Evolutionary conservation across 2,113 vertebrate species (phyloP).

Genomic region (Hoplias malabaricus): DNA sequence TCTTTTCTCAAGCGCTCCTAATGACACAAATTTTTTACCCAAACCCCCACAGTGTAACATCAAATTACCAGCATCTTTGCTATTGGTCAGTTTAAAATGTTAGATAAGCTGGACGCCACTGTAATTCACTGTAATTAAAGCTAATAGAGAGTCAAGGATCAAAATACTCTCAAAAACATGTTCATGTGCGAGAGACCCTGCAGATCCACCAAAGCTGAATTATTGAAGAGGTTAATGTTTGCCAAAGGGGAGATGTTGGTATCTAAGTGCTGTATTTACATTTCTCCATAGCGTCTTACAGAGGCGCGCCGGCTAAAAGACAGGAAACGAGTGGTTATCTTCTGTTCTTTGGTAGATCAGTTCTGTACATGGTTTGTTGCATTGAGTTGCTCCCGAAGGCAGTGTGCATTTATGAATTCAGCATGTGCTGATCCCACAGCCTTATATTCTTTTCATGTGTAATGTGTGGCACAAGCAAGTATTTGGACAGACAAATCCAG

Average conservation of each 20-base stretch:
- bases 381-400: constrained; percentile 23
- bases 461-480: constrained; percentile 30
- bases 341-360: constrained; percentile 13
- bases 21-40: background rate
- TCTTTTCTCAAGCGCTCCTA: background rate
- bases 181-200: background rate
- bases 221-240: background rate
- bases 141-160: background rate
- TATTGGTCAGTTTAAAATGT: background rate
- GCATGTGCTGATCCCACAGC: constrained; percentile 33
- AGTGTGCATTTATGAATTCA: constrained; percentile 22
- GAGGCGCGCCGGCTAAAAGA: background rate
- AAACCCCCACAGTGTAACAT: background rate
- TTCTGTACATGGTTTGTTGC: constrained; percentile 11
- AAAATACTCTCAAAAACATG: background rate
- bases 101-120: background rate
- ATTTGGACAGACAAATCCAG: constrained; percentile 34
- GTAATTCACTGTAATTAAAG: background rate
- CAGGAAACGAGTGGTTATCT: background rate
- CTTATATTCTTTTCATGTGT: constrained; percentile 32
- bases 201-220: background rate
- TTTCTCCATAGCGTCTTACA: background rate
- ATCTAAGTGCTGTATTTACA: background rate
- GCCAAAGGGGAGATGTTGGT: background rate
- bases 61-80: background rate